phyloP scores from a whole-genome alignment of 2,113 vertebrate genomes.

The Nymphicus hollandicus region DNA sequence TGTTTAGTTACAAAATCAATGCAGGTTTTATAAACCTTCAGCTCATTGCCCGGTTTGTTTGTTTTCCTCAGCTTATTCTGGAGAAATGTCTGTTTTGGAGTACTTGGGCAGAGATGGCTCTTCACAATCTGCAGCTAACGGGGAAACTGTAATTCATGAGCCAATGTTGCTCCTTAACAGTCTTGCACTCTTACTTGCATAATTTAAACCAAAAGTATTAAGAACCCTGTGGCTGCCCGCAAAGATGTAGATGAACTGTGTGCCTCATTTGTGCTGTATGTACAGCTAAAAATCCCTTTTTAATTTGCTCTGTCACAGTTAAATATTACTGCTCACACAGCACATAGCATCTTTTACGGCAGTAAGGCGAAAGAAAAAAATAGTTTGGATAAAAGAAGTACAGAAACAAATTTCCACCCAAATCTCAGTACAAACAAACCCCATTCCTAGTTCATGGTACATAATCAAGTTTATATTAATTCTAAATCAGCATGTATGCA shows the following conservation, averaged over 20 bases:
- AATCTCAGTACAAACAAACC: not conserved
- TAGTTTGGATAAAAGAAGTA: not conserved
- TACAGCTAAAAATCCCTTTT: slow-evolving; percentile 1
- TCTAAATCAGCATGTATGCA: not conserved
- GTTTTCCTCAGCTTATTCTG: not conserved
- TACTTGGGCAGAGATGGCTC: not conserved
- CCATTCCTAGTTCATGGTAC: not conserved
- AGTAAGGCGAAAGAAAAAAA: not conserved
- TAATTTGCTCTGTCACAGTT: slow-evolving; percentile 35
- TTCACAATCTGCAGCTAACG: not conserved
- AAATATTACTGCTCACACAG: not conserved
- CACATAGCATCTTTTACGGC: not conserved
- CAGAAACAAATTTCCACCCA: not conserved
- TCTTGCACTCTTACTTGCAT: not conserved
- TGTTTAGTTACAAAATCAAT: not conserved
- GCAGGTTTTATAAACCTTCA: not conserved
- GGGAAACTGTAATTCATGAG: not conserved
- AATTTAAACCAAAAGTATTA: not conserved
- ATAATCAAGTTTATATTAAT: not conserved
- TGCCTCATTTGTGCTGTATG: not conserved
- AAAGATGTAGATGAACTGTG: not conserved
- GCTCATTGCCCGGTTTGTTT: accelerated
- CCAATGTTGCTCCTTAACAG: not conserved
- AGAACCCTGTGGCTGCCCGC: not conserved
- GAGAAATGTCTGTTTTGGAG: not conserved